Conservation (phyloP, 2,888 invertebrate genomes). For the Melieria picta region DNA sequence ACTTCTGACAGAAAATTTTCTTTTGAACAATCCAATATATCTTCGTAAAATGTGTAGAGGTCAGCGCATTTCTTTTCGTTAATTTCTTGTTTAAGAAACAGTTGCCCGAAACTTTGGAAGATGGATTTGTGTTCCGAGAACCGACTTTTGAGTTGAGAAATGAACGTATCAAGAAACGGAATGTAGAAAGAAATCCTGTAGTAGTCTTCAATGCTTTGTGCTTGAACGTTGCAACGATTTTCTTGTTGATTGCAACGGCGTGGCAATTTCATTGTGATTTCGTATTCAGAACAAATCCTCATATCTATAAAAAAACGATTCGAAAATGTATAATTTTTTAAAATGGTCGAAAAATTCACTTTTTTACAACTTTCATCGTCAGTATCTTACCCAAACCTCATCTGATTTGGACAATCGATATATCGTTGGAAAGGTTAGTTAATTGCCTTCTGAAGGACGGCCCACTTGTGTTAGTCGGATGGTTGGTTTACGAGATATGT, state of each 20-base stretch:
- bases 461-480: too few relatives aligned
- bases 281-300: not conserved
- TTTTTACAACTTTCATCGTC: too few relatives aligned
- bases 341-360: too few relatives aligned
- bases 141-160: slow-evolving; percentile 1
- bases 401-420: too few relatives aligned
- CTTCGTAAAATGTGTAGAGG: not conserved
- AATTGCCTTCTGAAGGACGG: too few relatives aligned
- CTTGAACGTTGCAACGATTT: not conserved
- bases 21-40: too few relatives aligned
- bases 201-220: not conserved
- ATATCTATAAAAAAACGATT: too few relatives aligned
- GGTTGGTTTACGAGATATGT: too few relatives aligned
- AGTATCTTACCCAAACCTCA: too few relatives aligned
- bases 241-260: not conserved
- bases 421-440: too few relatives aligned
- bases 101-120: not conserved
- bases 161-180: slow-evolving; percentile 4
- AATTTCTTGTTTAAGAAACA: slow-evolving; percentile 2
- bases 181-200: not conserved
- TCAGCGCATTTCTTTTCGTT: not conserved
- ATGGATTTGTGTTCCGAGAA: not conserved
- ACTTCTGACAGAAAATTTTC: too few relatives aligned
- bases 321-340: too few relatives aligned
- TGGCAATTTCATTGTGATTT: not conserved